These are phyloP conservation scores for Noturus placidus DNA, from an alignment of 2,113 vertebrate genomes.

Conservation along the genomic window DNA sequence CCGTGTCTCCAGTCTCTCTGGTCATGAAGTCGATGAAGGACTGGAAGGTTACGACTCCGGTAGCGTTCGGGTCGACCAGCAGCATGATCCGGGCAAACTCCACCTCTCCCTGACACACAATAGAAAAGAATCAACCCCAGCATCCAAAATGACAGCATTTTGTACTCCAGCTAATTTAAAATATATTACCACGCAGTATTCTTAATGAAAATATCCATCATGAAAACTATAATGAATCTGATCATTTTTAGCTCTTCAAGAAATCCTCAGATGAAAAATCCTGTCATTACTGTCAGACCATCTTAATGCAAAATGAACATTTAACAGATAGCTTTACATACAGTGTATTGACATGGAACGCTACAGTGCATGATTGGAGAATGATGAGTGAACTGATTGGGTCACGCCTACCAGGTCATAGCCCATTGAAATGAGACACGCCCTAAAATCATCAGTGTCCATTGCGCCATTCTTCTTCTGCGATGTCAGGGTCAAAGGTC, in stretches of 20 bases:
- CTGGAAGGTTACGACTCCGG: slow-evolving; percentile 89
- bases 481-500: slow-evolving; percentile 49
- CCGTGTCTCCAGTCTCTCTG: slow-evolving; percentile 88
- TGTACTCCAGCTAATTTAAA: neutral
- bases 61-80: slow-evolving; percentile 85
- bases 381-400: neutral
- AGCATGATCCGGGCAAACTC: slow-evolving; percentile 95
- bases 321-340: neutral
- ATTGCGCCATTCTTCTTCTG: slow-evolving; percentile 98
- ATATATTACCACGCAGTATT: neutral
- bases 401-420: slow-evolving; percentile 89
- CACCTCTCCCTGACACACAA: slow-evolving; percentile 77
- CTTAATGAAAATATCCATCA: neutral
- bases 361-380: neutral
- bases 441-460: slow-evolving; percentile 96
- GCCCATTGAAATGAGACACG: slow-evolving; percentile 99
- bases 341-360: neutral
- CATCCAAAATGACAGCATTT: neutral
- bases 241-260: neutral
- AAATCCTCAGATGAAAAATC: neutral
- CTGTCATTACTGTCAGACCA: neutral
- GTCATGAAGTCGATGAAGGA: slow-evolving; percentile 98
- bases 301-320: neutral
- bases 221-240: neutral
- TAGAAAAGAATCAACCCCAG: neutral